Base-by-base conservation (phyloP, 1,140 invertebrate genomes). In the Triops cancriformis region DNA sequence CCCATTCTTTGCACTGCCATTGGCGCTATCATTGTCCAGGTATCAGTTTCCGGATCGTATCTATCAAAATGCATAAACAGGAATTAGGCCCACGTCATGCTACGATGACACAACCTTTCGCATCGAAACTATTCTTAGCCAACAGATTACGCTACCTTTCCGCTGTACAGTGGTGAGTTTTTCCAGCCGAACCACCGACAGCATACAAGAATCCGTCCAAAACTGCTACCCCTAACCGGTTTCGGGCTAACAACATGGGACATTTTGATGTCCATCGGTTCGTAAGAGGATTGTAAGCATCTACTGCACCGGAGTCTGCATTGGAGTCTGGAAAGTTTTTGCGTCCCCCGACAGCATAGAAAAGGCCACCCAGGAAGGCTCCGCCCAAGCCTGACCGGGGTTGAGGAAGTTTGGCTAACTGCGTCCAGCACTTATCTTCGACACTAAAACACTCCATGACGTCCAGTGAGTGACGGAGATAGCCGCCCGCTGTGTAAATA, bases 171-270 rank as follows among this genome's bases (percentile, higher is more conserved):
- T 95, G 94, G 85, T 93, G 93, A 81, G 91, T 90, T 1, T 88
- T 87, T 18, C 91, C 93, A 12, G 93, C 90, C 26, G 93, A 94
- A 3, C 95, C 95, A 76, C 95, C 95, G 7, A 96, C 91, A 41
- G 94, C 94, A 84, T 97, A 97, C 73, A 97, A 86, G 73, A 94
- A 85, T 43, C 92, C 93, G 84, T 97, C 94, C 89, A 97, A 93
- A 14, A 94, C 93, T n/a, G 93, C 93, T 23, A 95, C 93, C 23
- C 94, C 94, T 6, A 95, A 92, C 80, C 94, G 88, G 85, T 95
- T 94, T 75, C 95, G 87, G 0, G 94, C 90, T 42, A 91, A 90
- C 23, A 91, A 90, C 93, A 96, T 95, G 6, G 92, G 91, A 80
- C 89, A 89, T 81, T 92, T 93, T 1, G 92, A 89, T 72, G 91